These are phyloP conservation scores for Eupithecia inturbata DNA, from an alignment of 2,888 invertebrate genomes.

Conservation along the genomic window DNA sequence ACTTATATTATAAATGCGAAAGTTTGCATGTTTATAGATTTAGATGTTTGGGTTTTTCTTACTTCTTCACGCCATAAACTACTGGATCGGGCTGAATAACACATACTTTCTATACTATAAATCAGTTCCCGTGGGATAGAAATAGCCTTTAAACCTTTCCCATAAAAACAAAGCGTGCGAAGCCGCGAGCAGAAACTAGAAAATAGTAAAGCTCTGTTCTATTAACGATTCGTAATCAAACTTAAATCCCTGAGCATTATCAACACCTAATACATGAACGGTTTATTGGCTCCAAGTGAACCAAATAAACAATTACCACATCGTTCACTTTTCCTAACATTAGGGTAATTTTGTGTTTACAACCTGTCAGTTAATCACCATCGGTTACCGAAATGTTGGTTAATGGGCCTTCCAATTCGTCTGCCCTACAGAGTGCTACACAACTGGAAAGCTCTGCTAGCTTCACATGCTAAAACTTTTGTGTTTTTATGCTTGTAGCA, in stretches of 20 bases:
- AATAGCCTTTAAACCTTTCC: neutral
- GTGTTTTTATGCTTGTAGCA: neutral
- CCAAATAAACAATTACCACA: constrained; percentile 36
- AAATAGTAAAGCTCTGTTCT: neutral
- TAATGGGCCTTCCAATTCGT: constrained; percentile 50
- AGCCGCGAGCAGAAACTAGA: neutral
- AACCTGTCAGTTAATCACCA: constrained; percentile 44
- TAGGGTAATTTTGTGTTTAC: constrained; percentile 44
- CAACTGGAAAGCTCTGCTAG: constrained; percentile 3
- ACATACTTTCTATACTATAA: neutral
- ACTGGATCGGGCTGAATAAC: neutral
- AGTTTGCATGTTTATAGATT: no score
- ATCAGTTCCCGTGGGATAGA: neutral
- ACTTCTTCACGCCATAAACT: neutral
- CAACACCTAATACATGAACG: constrained; percentile 12
- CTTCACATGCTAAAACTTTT: neutral
- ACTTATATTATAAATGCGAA: no score
- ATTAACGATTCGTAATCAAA: neutral
- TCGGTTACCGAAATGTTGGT: constrained; percentile 53
- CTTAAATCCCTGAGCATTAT: neutral
- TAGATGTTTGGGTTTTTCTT: neutral
- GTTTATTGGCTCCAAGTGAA: constrained; percentile 23
- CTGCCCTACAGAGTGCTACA: constrained; percentile 21
- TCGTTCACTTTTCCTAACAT: constrained; percentile 36
- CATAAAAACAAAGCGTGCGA: neutral